Percentiles rank a stretch among this genome's conserved stretches.
phyloP scores from a whole-genome alignment of 2,797 vertebrate genomes.

The Phoxinus dragarum region DNA sequence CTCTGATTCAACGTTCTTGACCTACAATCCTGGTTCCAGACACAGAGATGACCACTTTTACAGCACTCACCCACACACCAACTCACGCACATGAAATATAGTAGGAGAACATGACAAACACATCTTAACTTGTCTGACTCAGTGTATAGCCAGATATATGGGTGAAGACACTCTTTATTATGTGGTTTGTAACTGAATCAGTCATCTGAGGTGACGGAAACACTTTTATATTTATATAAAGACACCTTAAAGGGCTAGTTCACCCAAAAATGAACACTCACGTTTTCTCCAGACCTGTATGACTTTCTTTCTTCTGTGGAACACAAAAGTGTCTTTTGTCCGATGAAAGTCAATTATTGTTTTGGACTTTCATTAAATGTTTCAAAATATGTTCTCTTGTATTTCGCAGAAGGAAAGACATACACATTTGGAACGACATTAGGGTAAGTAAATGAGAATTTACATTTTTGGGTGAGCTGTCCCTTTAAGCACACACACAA shows the following conservation, averaged over 20 bases:
- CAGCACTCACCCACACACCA: slow-evolving; percentile 4
- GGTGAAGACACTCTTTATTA: not conserved
- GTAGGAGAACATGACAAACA: slow-evolving; percentile 33
- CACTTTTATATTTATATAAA: not conserved
- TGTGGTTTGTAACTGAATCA: slow-evolving; percentile 5
- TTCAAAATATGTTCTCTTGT: not conserved
- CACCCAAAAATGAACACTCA: not conserved
- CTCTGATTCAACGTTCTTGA: slow-evolving; percentile 17
- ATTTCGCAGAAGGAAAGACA: not conserved
- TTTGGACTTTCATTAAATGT: not conserved
- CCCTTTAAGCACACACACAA: slow-evolving; percentile 13
- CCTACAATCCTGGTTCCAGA: slow-evolving; percentile 9
- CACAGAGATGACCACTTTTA: slow-evolving; percentile 16
- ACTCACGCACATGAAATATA: slow-evolving; percentile 1
- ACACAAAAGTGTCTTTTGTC: not conserved
- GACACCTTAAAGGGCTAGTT: not conserved
- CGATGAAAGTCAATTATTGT: not conserved
- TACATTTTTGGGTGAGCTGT: not conserved
- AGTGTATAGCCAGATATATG: slow-evolving; percentile 21
- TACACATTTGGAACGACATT: not conserved
- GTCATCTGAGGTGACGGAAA: slow-evolving; percentile 6
- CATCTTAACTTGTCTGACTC: slow-evolving; percentile 1
- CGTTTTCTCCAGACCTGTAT: not conserved
- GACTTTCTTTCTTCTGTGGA: not conserved
- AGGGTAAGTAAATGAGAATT: not conserved